Evolutionary conservation across 2,113 vertebrate species (phyloP), one percentile per base, ranked within the genome.

Genomic region (Pseudolaguvia tuberculata): DNA sequence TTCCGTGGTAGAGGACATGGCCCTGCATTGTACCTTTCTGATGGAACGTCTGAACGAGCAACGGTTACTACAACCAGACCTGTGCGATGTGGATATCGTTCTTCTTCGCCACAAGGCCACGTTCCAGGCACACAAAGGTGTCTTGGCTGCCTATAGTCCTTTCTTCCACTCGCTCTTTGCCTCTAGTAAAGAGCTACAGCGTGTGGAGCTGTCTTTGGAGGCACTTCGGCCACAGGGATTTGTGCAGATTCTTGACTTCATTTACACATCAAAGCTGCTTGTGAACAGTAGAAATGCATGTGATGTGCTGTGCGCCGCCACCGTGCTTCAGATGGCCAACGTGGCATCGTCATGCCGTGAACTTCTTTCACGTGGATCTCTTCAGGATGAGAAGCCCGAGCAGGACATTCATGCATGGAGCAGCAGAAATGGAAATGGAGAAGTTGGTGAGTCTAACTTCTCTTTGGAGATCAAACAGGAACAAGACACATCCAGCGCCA

Each of bases 101-200:
- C 89, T 95, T 82, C 91, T 93, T 55, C 92, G 90, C 25, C 93
- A 94, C 85, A 91, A 91, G 79, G 92, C 91, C 70, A 90, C 93
- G 71, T 94, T 94, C 83, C 93, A 92, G 0, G 94, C 94, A 0
- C 94, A 95, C 87, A 94, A 93, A 77, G 93, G 94, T 0, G 92
- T 95, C 65, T 89, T 95, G 66, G 94, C 93, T 0, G 94, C 93
- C 77, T 94, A 91, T 86, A 95, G 94, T 84, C 94, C 91, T 82
- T 95, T 95, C 88, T 95, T 95, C 84, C 92, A 94, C 83, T 93
- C 93, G 0, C 93, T 95, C 84, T 95, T 95, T 85, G 93, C 92
- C 45, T 92, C 92, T 70, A 94, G 94, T 87, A 95, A 95, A 86
- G 93, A 94, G 83, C 90, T 95, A 70, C 92, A 93, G 79, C 88